These are phyloP conservation scores for Gryon sp. DNA, from an alignment of 1,140 invertebrate species.

Conservation along the genomic window DNA sequence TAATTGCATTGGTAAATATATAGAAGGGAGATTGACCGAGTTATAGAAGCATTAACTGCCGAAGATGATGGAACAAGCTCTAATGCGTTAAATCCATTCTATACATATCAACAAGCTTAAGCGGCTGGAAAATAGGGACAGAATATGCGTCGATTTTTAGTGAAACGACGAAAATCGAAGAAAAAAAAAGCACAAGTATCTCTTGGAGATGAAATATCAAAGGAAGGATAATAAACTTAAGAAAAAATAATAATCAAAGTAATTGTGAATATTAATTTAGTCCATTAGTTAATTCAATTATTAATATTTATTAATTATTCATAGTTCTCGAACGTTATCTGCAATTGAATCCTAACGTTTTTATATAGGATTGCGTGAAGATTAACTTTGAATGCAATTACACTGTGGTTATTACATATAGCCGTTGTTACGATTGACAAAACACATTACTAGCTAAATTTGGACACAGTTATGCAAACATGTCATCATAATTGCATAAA, in stretches of 20 bases:
- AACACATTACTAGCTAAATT: constrained; percentile 48
- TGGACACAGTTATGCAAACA: constrained; percentile 35
- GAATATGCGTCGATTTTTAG: no score
- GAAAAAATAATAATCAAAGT: no score
- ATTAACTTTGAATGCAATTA: constrained; percentile 19
- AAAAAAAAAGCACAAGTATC: no score
- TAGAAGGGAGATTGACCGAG: constrained; percentile 7
- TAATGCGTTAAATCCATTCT: constrained; percentile 12
- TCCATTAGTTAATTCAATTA: no score
- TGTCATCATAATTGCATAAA: constrained; percentile 45
- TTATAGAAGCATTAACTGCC: neutral
- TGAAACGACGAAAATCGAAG: no score
- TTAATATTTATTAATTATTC: no score
- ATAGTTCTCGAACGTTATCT: no score
- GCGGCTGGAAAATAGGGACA: no score
- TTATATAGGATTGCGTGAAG: neutral
- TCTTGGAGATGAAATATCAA: no score
- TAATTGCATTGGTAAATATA: constrained; percentile 85
- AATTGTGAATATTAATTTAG: no score
- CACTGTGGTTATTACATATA: constrained; percentile 20
- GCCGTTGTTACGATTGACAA: constrained; percentile 38
- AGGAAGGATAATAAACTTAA: no score
- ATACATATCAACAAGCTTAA: constrained; percentile 2
- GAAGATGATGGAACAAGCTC: constrained; percentile 12
- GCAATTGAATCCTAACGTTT: no score